These are phyloP conservation scores for Octodonta nipae DNA, from an alignment of 2,888 invertebrate genomes.

Conservation along the genomic window DNA sequence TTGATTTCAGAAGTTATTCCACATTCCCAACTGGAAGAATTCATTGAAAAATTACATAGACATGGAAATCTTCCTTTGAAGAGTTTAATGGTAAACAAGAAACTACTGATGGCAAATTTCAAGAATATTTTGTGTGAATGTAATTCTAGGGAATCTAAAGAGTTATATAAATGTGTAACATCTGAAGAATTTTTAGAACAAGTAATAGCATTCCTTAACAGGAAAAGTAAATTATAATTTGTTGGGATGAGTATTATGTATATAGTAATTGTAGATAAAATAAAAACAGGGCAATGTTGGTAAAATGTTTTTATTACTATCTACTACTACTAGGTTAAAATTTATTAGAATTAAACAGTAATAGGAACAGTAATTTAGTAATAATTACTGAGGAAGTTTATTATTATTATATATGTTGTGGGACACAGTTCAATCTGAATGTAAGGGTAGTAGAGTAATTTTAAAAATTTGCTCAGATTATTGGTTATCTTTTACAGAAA, in stretches of 20 bases:
- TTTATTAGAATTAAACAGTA: too few species aligned
- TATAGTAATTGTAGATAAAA: too few species aligned
- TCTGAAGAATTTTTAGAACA: slow-evolving; percentile 54
- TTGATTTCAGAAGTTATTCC: slow-evolving; percentile 70
- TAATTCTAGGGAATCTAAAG: slow-evolving; percentile 54
- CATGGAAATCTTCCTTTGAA: slow-evolving; percentile 42
- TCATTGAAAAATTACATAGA: slow-evolving; percentile 44
- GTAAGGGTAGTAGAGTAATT: too few species aligned
- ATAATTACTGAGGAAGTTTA: too few species aligned
- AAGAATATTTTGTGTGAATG: slow-evolving; percentile 49
- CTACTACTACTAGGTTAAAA: too few species aligned
- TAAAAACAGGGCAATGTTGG: too few species aligned
- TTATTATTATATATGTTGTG: too few species aligned
- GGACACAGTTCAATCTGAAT: too few species aligned
- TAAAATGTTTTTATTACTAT: too few species aligned
- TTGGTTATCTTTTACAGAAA: too few species aligned
- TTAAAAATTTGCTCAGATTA: too few species aligned
- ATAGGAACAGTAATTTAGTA: too few species aligned
- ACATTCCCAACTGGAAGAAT: slow-evolving; percentile 42
- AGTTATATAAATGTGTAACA: slow-evolving; percentile 48
- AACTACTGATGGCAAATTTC: slow-evolving; percentile 48
- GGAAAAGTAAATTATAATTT: slow-evolving; percentile 28
- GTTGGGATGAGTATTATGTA: neutral
- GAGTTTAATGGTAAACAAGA: slow-evolving; percentile 57
- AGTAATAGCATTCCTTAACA: slow-evolving; percentile 40